These are phyloP conservation scores for Acipenser oxyrinchus DNA, from an alignment of 2,797 vertebrate genomes.

Conservation along the genomic window DNA sequence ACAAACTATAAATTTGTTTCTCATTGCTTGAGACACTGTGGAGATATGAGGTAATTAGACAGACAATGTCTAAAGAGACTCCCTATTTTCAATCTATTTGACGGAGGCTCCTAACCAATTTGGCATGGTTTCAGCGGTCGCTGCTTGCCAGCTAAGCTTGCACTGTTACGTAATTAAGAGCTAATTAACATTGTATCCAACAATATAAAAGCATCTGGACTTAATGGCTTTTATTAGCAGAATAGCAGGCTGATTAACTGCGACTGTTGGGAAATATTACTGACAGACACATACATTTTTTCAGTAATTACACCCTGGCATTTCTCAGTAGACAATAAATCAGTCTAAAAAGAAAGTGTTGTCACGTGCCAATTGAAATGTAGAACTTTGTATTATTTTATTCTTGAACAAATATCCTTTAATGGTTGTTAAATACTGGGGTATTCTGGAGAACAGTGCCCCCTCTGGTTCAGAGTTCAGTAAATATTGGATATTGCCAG, in stretches of 20 bases:
- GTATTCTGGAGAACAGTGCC: too few species aligned
- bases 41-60: constrained; percentile 6
- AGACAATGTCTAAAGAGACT: constrained; percentile 1
- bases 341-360: neutral
- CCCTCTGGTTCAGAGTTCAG: too few species aligned
- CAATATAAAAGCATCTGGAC: constrained; percentile 10
- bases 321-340: neutral
- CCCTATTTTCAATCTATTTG: neutral
- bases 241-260: constrained; percentile 5
- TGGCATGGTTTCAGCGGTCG: constrained; percentile 5
- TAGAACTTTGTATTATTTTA: too few species aligned
- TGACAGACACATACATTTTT: too few species aligned
- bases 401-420: too few species aligned
- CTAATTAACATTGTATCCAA: constrained; percentile 15
- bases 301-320: too few species aligned
- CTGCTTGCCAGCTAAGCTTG: constrained; percentile 11
- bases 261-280: constrained; percentile 4
- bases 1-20: neutral
- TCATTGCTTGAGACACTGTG: neutral
- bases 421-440: too few species aligned
- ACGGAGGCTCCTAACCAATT: constrained; percentile 1
- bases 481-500: too few species aligned
- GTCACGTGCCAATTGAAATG: too few species aligned
- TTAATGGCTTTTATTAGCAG: constrained; percentile 7
- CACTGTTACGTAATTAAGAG: constrained; percentile 2